phyloP scores from a whole-genome alignment of 2,113 vertebrate genomes.

The Pachypanchax playfairii region DNA sequence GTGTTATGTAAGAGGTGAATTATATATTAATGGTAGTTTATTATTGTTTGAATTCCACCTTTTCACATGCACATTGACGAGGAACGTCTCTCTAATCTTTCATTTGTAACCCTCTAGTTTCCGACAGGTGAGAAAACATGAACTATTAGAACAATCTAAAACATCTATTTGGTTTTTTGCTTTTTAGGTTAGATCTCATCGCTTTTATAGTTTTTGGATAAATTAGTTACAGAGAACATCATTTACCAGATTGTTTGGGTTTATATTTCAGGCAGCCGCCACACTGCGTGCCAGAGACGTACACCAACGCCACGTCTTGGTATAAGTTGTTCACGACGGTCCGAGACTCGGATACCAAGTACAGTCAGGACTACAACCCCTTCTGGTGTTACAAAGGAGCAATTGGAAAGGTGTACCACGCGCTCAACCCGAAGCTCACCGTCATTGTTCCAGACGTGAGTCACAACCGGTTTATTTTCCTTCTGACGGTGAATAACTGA shows the following conservation, averaged over 20 bases:
- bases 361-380: conserved; percentile 96
- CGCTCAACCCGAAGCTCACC: conserved; percentile 95
- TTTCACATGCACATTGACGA: not conserved
- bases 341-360: conserved; percentile 93
- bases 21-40: not conserved
- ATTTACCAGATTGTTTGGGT: not conserved
- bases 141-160: not conserved
- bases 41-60: not conserved
- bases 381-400: conserved; percentile 99
- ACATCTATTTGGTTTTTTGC: not conserved
- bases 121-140: not conserved
- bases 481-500: no score
- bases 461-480: conserved; percentile 22
- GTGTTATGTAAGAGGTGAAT: not conserved
- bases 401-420: conserved; percentile 95
- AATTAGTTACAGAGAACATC: no score
- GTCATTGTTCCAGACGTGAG: conserved; percentile 97
- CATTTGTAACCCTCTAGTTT: not conserved
- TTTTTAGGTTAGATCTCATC: no score
- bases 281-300: conserved; percentile 93
- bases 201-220: no score
- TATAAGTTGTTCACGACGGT: conserved; percentile 97
- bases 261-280: conserved; percentile 87
- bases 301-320: conserved; percentile 94
- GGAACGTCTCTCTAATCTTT: no score